Evolutionary conservation across 2,113 vertebrate genomes (phyloP).

Genomic region (Antechinus stuartii): DNA sequence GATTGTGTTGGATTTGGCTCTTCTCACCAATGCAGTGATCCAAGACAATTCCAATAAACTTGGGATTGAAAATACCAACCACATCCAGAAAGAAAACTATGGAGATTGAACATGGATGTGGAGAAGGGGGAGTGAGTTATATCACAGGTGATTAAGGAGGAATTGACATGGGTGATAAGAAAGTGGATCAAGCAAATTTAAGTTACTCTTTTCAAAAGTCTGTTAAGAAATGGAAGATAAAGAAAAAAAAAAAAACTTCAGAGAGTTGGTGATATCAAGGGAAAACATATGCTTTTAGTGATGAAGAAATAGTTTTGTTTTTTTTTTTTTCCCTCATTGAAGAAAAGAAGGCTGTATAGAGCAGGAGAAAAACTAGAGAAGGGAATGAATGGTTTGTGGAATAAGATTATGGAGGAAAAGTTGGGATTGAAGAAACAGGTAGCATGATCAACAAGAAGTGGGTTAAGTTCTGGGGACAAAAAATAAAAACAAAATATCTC

Average conservation of each 20-base stretch:
- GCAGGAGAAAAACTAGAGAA: neutral
- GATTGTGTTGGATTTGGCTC: no score
- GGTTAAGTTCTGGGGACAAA: neutral
- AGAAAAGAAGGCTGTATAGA: neutral
- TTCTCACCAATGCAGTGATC: no score
- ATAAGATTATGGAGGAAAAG: neutral
- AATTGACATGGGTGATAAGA: neutral
- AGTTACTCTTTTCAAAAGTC: neutral
- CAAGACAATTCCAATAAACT: no score
- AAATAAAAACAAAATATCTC: neutral
- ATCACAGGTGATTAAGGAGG: neutral
- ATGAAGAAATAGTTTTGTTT: neutral
- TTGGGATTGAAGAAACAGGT: neutral
- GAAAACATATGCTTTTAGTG: neutral
- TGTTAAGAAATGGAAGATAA: neutral
- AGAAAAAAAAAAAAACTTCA: neutral
- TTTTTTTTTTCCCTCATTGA: neutral
- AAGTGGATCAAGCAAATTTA: neutral
- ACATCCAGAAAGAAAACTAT: no score
- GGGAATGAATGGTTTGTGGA: neutral
- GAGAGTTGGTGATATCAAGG: neutral
- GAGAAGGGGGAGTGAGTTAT: neutral
- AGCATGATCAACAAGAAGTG: neutral
- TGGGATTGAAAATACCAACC: no score
- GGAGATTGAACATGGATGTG: no score